Conservation (phyloP, 2,113 vertebrate genomes). For the Glaucomys volans region DNA sequence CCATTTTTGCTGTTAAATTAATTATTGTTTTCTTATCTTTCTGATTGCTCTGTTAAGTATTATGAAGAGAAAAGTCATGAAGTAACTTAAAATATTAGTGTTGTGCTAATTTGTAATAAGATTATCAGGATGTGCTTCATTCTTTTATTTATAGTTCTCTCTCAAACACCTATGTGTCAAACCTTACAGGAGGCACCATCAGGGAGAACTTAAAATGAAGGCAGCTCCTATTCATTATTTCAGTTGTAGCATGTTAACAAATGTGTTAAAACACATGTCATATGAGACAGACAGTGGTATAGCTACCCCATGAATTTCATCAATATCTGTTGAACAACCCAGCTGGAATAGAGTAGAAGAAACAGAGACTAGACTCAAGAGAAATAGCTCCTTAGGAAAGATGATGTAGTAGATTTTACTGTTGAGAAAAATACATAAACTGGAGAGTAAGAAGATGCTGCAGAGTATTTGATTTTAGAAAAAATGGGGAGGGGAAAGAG, state of each 20-base stretch:
- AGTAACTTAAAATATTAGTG: constrained; percentile 11
- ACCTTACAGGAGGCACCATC: neutral
- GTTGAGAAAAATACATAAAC: neutral
- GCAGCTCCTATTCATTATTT: neutral
- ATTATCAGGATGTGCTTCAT: neutral
- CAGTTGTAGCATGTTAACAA: neutral
- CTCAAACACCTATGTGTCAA: neutral
- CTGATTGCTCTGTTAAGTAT: neutral
- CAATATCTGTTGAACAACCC: neutral
- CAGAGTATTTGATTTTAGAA: neutral
- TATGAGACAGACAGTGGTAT: neutral
- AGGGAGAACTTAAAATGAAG: constrained; percentile 20
- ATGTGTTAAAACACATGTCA: neutral
- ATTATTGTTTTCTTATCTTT: constrained; percentile 28
- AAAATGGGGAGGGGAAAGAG: neutral
- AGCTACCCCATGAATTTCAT: neutral
- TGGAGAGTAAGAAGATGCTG: neutral
- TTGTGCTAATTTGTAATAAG: neutral
- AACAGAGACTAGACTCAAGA: neutral
- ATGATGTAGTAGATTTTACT: neutral
- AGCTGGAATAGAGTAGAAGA: neutral
- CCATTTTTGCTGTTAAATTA: neutral
- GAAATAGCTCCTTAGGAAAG: neutral
- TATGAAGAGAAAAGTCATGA: constrained; percentile 45
- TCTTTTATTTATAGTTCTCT: neutral